Conservation (phyloP, 1,140 invertebrate species). For the Lithobius niger region DNA sequence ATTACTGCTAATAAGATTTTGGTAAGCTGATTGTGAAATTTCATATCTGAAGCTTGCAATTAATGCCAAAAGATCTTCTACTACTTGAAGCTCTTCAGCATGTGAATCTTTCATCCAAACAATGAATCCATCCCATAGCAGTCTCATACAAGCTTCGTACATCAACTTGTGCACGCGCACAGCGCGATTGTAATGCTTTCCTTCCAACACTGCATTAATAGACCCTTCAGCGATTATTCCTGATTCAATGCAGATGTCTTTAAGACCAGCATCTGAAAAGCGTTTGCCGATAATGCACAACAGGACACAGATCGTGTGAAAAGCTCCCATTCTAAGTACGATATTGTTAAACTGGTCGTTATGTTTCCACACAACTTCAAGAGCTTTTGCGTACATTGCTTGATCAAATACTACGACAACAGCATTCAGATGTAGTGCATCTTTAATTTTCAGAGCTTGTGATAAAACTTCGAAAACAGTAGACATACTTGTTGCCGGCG, state of each 20-base stretch:
- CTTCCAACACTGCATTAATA: background rate
- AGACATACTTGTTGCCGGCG: conserved; percentile 14
- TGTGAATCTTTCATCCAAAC: background rate
- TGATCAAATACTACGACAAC: too few species aligned
- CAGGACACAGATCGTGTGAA: too few species aligned
- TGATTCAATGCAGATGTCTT: background rate
- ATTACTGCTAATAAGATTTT: background rate
- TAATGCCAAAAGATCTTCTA: background rate
- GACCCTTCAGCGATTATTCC: too few species aligned
- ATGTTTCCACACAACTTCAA: too few species aligned
- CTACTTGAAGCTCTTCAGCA: background rate
- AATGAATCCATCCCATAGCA: background rate
- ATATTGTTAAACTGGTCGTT: too few species aligned
- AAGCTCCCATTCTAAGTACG: too few species aligned
- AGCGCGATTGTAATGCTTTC: background rate
- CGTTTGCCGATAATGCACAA: too few species aligned
- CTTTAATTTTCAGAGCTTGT: conserved; percentile 6
- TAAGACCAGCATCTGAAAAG: background rate
- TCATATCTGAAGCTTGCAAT: background rate
- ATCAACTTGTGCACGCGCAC: background rate
- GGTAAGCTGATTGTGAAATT: background rate
- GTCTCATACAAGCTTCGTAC: background rate
- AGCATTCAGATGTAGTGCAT: too few species aligned
- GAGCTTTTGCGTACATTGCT: too few species aligned
- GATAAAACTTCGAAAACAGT: conserved; percentile 13